Conservation (phyloP, 2,113 vertebrate species). For the Climacteris rufus region DNA sequence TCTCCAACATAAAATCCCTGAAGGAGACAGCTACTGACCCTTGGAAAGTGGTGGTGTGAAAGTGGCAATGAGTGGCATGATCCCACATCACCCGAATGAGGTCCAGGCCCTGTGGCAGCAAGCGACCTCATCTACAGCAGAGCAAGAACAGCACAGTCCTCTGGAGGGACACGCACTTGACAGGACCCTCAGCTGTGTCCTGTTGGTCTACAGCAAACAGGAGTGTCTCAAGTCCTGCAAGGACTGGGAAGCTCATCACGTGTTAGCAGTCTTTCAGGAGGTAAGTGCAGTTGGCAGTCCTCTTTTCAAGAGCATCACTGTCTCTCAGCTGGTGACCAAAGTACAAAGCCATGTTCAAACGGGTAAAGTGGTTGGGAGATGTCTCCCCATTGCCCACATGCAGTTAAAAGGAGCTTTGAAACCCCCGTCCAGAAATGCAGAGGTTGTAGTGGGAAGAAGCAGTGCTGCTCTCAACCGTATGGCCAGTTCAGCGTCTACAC, state of each 20-base stretch:
- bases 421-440: neutral
- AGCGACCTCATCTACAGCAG: neutral
- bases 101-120: neutral
- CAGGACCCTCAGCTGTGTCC: neutral
- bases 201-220: neutral
- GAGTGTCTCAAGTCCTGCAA: neutral
- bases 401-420: neutral
- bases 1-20: neutral
- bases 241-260: neutral
- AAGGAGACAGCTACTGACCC: neutral
- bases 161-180: neutral
- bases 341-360: neutral
- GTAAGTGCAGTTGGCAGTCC: neutral
- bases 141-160: neutral
- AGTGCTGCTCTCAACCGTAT: rapidly evolving
- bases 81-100: rapidly evolving
- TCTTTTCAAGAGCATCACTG: neutral
- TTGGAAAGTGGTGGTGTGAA: neutral
- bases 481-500: neutral
- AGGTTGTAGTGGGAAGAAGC: neutral
- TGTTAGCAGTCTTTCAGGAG: neutral
- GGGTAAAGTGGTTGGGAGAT: neutral
- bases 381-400: neutral
- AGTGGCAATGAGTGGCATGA: neutral
- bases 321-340: neutral